Evolutionary conservation across 2,113 vertebrate genomes (phyloP), one percentile per base, ranked within the genome.

Genomic region (Petroica traversi): DNA sequence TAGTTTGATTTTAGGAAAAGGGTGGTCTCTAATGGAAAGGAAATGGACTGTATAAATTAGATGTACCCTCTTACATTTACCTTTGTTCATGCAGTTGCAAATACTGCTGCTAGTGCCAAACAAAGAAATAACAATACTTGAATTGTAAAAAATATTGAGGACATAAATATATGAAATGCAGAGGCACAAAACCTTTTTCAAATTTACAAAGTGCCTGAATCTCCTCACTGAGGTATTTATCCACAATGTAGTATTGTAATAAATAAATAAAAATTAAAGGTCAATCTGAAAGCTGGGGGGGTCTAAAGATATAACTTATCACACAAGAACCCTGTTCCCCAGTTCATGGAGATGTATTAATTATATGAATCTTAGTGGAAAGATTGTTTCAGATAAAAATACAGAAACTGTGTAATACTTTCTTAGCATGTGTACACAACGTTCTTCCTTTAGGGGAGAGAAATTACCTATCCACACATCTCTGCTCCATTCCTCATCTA

Each of bases 1-100:
- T 93, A 92, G 91, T 95, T 93, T 92, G 63, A 93, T 95, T 95
- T 94, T 86, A 90, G 38, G 28, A 77, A 48, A 51, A 90, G 57
- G 55, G 92, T 55, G 25, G 63, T 45, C 72, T 92, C 67, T 96
- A 93, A 84, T 87, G 64, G 77, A 78, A 89, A 54, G 80, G 73
- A 95, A 93, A 87, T 91, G 33, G 36, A 61, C 89, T 93, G 22
- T 61, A 34, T 87, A 63, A 93, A 87, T 94, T 81, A 85, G 58
- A 41, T 75, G 49, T 7, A 2, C 40, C 41, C 25, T 72, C 33
- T 45, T 77, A 33, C 48, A 67, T 92, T 94, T 96, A 74, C 28
- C 26, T 59, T 23, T 80, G 5, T 86, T 73, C n/a, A 33, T 78
- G 40, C 49, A 85, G 46, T 76, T 82, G 22, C 71, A 75, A 92